Conservation (phyloP, 2,888 invertebrate species). For the Andricus curvator region DNA sequence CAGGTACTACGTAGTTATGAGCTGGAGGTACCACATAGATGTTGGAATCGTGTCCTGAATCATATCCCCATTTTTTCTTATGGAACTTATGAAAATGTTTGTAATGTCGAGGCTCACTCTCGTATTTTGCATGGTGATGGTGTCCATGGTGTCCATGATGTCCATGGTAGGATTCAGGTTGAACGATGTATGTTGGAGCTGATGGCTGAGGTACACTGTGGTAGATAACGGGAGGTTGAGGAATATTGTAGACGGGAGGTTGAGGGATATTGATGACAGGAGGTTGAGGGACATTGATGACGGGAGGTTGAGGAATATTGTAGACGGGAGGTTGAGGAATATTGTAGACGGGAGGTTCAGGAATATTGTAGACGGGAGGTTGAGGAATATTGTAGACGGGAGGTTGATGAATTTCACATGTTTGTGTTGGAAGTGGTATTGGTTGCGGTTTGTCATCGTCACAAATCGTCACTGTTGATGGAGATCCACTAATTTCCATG, state of each 20-base stretch:
- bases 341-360: no score
- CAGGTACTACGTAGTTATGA: neutral
- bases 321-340: no score
- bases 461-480: neutral
- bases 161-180: neutral
- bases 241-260: no score
- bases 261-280: no score
- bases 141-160: no score
- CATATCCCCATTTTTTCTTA: neutral
- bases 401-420: neutral
- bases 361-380: no score
- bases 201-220: neutral
- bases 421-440: neutral
- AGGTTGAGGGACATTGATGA: no score
- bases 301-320: no score
- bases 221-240: neutral
- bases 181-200: neutral
- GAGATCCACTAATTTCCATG: constrained; percentile 3
- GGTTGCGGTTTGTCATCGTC: neutral
- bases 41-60: neutral
- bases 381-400: neutral
- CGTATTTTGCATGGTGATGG: no score
- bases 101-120: no score
- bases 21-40: neutral
- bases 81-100: no score